phyloP scores from a whole-genome alignment of 2,797 vertebrate species.

The Ataeniobius toweri region DNA sequence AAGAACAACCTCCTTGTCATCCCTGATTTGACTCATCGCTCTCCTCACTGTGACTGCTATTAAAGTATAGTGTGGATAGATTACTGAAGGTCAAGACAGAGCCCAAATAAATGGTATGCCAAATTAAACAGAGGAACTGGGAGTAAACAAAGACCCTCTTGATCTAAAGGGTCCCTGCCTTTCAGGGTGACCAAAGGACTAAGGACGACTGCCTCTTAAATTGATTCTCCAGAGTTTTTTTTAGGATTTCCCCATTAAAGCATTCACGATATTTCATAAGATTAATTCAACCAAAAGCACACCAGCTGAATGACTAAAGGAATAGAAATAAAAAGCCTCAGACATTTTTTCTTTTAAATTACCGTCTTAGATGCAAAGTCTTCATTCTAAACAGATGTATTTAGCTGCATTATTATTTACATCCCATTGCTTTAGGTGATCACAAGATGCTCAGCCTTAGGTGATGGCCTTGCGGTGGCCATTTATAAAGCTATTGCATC shows the following conservation, averaged over 20 bases:
- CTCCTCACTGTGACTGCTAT: constrained; percentile 41
- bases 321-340: constrained; percentile 40
- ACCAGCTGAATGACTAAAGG: constrained; percentile 14
- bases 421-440: neutral
- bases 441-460: neutral
- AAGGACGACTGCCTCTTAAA: constrained; percentile 51
- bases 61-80: constrained; percentile 53
- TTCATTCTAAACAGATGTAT: neutral
- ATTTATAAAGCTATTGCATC: neutral
- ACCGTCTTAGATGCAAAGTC: constrained; percentile 20
- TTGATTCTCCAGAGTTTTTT: constrained; percentile 60
- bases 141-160: constrained; percentile 39
- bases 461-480: neutral
- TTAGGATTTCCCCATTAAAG: constrained; percentile 63
- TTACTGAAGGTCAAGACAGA: constrained; percentile 63
- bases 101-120: constrained; percentile 15
- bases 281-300: constrained; percentile 45
- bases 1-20: no score
- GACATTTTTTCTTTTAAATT: constrained; percentile 37
- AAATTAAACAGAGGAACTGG: constrained; percentile 24
- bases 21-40: constrained; percentile 16
- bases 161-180: constrained; percentile 52
- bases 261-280: constrained; percentile 50
- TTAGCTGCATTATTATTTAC: neutral
- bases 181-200: constrained; percentile 45